phyloP scores from a whole-genome alignment of 2,888 invertebrate genomes.

The Nowickia ferox region DNA sequence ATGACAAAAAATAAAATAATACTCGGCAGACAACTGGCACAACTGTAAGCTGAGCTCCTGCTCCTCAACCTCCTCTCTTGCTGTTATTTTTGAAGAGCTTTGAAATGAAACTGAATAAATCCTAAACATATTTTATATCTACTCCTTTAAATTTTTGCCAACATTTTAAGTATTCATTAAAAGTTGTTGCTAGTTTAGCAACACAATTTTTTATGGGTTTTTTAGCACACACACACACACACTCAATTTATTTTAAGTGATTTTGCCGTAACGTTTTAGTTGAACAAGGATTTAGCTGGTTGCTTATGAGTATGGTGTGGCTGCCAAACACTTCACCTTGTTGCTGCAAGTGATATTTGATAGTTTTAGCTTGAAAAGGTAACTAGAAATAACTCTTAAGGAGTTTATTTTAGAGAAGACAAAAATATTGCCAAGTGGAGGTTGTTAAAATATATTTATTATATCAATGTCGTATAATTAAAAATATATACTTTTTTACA shows the following conservation, averaged over 20 bases:
- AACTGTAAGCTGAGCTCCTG: background rate
- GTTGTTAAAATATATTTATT: constrained; percentile 65
- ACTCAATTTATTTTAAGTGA: constrained; percentile 40
- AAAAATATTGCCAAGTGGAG: background rate
- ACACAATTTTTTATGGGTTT: constrained; percentile 35
- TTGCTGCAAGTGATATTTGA: constrained; percentile 63
- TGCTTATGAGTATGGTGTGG: constrained; percentile 11
- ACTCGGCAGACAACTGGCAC: background rate
- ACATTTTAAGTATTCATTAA: constrained; percentile 68
- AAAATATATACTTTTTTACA: constrained; percentile 6
- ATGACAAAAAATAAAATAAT: background rate
- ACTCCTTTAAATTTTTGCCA: background rate
- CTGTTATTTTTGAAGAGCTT: constrained; percentile 17
- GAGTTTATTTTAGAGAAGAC: background rate
- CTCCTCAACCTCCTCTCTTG: background rate
- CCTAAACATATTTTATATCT: constrained; percentile 57
- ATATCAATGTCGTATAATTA: constrained; percentile 61
- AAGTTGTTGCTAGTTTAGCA: constrained; percentile 62
- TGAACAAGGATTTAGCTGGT: constrained; percentile 26
- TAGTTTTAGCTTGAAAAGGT: constrained; percentile 52
- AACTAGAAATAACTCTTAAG: constrained; percentile 23
- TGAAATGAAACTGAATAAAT: constrained; percentile 37
- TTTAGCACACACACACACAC: constrained; percentile 7
- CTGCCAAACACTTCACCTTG: constrained; percentile 47
- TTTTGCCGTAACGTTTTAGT: constrained; percentile 5